phyloP scores from a whole-genome alignment of 2,797 vertebrate genomes.

The Rhincodon typus region DNA sequence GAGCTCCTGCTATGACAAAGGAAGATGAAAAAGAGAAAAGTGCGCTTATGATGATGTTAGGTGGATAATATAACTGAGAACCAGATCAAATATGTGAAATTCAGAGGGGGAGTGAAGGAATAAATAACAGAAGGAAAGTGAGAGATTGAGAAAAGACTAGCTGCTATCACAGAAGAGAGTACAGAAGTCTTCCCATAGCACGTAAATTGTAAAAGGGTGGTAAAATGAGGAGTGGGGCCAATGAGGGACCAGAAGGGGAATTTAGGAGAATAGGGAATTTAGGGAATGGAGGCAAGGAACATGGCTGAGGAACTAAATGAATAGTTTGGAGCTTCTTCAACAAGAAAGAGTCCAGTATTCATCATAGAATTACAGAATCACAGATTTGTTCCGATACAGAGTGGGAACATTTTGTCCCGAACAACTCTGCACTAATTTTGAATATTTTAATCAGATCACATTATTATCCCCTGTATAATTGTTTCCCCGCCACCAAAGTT shows the following conservation, averaged over 20 bases:
- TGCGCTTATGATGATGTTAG: background rate
- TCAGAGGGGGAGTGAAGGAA: background rate
- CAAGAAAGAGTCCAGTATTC: background rate
- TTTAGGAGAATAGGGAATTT: background rate
- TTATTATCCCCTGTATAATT: no score
- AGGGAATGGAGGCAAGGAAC: background rate
- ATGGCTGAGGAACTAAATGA: background rate
- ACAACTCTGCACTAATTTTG: no score
- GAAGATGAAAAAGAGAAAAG: background rate
- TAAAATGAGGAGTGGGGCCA: background rate
- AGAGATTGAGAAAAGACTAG: background rate
- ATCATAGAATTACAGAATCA: no score
- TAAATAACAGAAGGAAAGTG: background rate
- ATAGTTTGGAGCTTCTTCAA: background rate
- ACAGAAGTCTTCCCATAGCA: background rate
- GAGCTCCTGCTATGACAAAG: background rate
- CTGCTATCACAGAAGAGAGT: background rate
- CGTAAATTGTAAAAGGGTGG: background rate
- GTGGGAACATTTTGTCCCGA: no score
- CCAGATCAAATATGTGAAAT: background rate
- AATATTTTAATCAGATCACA: no score
- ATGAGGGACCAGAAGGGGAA: background rate
- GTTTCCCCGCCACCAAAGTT: no score
- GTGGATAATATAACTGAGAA: background rate
- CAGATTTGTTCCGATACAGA: no score